Evolutionary conservation across 2,797 vertebrate species (phyloP), one percentile per base, ranked within the genome.

Genomic region (Euphonia xanthogaster): DNA sequence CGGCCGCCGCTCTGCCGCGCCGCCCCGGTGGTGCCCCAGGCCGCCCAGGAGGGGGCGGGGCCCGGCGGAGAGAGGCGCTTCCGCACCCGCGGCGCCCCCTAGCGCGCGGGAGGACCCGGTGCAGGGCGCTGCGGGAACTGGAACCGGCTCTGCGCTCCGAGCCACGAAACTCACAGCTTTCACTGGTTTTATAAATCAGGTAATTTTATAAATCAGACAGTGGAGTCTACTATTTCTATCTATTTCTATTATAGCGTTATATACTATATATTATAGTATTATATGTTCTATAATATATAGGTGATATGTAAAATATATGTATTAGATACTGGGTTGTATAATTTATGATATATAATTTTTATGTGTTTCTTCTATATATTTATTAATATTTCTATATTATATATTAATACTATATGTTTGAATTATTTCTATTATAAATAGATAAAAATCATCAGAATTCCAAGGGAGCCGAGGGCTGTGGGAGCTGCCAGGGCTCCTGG

Each of bases 401-500:
- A 28, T 53, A 12, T 25, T 12, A 30, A 14, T 22, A 25, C 2
- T 22, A 18, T 12, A 10, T 31, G 23, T 57, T 57, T 37, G 54
- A 9, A 42, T 50, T 12, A 21, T 50, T 22, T 35, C 6, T 75
- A 10, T 15, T 23, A 27, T 16, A 66, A 50, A 57, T 25, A 51
- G 27, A 12, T 53, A 22, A 40, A 54, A 71, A 39, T 4, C 3
- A 11, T 21, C 48, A 31, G 40, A 51, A 65, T 39, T 35, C 23
- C 30, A 31, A 28, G 28, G 33, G 7, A 67, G 5, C 4, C 0
- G 0, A 25, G 1, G 4, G 3, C 24, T 50, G 21, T 0, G 6
- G 63, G 30, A 83, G 45, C 58, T 24, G 20, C 17, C 28, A 9
- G 19, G 0, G 2, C 37, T 30, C 4, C 22, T 0, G 0, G 3